Percentiles rank a stretch among this genome's conserved stretches.
phyloP scores from a whole-genome alignment of 1,140 invertebrate genomes.

The Drosophila nigrodunni region DNA sequence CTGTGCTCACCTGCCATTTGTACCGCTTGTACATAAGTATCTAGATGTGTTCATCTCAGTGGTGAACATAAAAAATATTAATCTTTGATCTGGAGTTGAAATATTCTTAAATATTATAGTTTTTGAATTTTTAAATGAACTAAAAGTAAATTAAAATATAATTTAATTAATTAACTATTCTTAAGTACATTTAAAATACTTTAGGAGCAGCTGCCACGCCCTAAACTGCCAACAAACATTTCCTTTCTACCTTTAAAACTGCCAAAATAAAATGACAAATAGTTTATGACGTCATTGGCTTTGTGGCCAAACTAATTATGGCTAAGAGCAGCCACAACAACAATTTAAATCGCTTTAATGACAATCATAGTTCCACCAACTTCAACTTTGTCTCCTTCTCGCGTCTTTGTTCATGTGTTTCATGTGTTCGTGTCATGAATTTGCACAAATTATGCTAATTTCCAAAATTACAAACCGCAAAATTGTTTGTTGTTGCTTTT shows the following conservation, averaged over 20 bases:
- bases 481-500: conserved; percentile 59
- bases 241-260: too few relatives aligned
- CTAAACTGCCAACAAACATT: too few relatives aligned
- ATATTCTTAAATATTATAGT: not conserved
- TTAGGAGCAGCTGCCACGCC: too few relatives aligned
- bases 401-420: conserved; percentile 9
- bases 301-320: conserved; percentile 7
- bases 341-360: conserved; percentile 45
- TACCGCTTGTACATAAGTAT: not conserved
- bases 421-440: conserved; percentile 75
- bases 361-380: conserved; percentile 36
- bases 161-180: too few relatives aligned
- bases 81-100: not conserved
- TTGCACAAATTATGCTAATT: conserved; percentile 83
- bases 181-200: not conserved
- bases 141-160: too few relatives aligned
- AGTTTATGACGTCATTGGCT: conserved; percentile 24
- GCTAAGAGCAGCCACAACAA: not conserved
- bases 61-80: not conserved
- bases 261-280: too few relatives aligned
- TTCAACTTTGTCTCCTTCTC: conserved; percentile 7
- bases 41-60: not conserved
- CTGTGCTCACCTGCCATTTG: conserved; percentile 1
- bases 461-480: conserved; percentile 77
- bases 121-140: too few relatives aligned